Conservation (phyloP, 92 coral and sea anemone genomes). For the Epizoanthus illoricatus region DNA sequence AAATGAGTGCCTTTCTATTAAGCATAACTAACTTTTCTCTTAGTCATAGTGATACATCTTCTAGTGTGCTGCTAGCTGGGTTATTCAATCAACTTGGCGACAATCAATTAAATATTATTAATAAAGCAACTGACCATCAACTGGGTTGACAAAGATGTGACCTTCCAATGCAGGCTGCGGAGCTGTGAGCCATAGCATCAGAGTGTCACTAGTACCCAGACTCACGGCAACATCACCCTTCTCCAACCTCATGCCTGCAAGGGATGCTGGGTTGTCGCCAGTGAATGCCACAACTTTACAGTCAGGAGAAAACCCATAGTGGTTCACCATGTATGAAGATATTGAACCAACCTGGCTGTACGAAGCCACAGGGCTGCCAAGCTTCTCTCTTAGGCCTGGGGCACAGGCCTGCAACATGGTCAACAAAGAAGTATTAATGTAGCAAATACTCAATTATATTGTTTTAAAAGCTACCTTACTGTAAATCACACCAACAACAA, state of each 20-base stretch:
- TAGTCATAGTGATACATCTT: too few relatives aligned
- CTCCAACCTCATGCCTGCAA: constrained; percentile 89
- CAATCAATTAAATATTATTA: too few relatives aligned
- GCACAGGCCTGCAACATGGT: constrained; percentile 82
- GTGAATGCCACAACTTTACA: constrained; percentile 97
- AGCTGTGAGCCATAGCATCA: constrained; percentile 81
- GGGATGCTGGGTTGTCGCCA: constrained; percentile 98
- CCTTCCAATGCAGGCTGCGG: constrained; percentile 93
- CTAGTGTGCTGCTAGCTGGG: too few relatives aligned
- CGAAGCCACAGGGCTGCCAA: constrained; percentile 80
- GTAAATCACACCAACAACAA: too few relatives aligned
- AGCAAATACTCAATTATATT: not conserved
- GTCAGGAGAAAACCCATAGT: constrained; percentile 72
- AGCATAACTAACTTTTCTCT: too few relatives aligned
- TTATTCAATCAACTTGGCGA: too few relatives aligned
- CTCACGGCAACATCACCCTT: constrained; percentile 89
- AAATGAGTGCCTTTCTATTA: too few relatives aligned
- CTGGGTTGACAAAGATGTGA: constrained; percentile 95
- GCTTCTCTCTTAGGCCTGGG: constrained; percentile 72
- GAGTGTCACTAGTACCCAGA: constrained; percentile 93
- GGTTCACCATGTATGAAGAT: constrained; percentile 77
- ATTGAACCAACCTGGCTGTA: constrained; percentile 67
- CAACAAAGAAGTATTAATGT: not conserved
- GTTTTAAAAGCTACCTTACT: too few relatives aligned
- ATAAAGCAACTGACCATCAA: constrained; percentile 68